Evolutionary conservation across 37 sponge, comb jelly and placozoan species (phyloP), one percentile per base, ranked within the genome.

Genomic region (Bolinopsis microptera): DNA sequence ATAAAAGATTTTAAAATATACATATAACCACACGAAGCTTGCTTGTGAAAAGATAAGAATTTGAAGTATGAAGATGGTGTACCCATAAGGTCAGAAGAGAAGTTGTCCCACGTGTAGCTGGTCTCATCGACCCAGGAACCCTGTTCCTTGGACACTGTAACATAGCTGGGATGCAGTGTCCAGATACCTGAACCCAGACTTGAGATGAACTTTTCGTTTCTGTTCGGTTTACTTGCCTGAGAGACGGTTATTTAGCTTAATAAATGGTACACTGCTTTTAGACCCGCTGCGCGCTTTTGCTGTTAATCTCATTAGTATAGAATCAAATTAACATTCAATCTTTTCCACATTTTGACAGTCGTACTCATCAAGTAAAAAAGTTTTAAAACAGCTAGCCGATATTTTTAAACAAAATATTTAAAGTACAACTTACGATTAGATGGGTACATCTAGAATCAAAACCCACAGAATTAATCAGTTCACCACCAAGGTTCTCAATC

Each of bases 191-290:
- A 39, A 25, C 61, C 90, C 61, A 86, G 25, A 36, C 38, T 38
- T 16, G 90, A 86, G 90, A 86, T 39, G 61, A 28, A 86, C 90
- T 86, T 86, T 48, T 86, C 90, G 26, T 86, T 86, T 23, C 90
- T 35, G 61, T 41, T 86, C 22, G 90, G 90, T 30, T 86, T 86
- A 0, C 18, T 39, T 0, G 90, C 90, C 90, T 86, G 90, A 3
- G 83, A 23, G 28, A 22, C 16, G 18, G 18, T 61, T 21, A 18
- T 9, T 61, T 61, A 61, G n/a, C n/a, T n/a, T n/a, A n/a, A n/a
- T n/a, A n/a, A n/a, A n/a, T n/a, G n/a, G n/a, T n/a, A n/a, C n/a
- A n/a, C n/a, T n/a, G n/a, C n/a, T n/a, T n/a, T n/a, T n/a, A n/a
- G n/a, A n/a, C n/a, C n/a, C n/a, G n/a, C n/a, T n/a, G n/a, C n/a